Conservation (phyloP, 2,888 invertebrate genomes). For the Volucella bombylans region DNA sequence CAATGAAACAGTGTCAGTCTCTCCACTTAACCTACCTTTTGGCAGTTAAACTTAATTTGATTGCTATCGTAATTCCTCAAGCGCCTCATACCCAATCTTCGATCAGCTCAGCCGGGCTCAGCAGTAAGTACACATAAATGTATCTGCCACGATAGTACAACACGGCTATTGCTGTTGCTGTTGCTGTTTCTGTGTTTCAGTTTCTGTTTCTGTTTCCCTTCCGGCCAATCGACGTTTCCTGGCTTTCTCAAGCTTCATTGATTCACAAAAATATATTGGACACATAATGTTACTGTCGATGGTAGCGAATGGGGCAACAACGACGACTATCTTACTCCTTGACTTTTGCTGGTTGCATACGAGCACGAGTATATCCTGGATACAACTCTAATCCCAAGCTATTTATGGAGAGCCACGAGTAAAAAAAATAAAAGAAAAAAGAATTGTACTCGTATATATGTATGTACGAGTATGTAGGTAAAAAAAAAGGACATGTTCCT, state of each 20-base stretch:
- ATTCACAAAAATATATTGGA: conserved; percentile 73
- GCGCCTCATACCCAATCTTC: conserved; percentile 10
- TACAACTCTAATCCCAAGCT: conserved; percentile 70
- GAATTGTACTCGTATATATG: neutral
- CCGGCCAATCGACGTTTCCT: conserved; percentile 71
- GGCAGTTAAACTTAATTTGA: conserved; percentile 74
- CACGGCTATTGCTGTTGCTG: conserved; percentile 49
- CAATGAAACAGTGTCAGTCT: neutral
- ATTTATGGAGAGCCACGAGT: conserved; percentile 66
- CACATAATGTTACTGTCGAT: conserved; percentile 63
- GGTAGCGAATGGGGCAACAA: neutral
- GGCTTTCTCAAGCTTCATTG: conserved; percentile 71
- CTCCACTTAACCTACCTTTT: conserved; percentile 67
- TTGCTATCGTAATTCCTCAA: conserved; percentile 71
- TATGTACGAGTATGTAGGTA: too few relatives aligned
- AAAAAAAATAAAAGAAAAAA: conserved; percentile 36
- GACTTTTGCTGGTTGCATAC: conserved; percentile 66
- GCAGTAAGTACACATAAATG: conserved; percentile 63
- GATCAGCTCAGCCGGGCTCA: conserved; percentile 58
- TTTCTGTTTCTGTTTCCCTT: conserved; percentile 45
- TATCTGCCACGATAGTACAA: neutral
- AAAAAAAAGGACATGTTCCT: conserved; percentile 59
- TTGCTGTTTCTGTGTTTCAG: too few relatives aligned
- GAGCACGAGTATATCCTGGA: conserved; percentile 60
- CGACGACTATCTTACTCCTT: conserved; percentile 16